Percentiles rank a stretch among this genome's conserved stretches.
These are phyloP conservation scores for Hydractinia echinata DNA, from an alignment of 30 jellyfish, hydroid and myxozoan genomes.

Conservation along the genomic window DNA sequence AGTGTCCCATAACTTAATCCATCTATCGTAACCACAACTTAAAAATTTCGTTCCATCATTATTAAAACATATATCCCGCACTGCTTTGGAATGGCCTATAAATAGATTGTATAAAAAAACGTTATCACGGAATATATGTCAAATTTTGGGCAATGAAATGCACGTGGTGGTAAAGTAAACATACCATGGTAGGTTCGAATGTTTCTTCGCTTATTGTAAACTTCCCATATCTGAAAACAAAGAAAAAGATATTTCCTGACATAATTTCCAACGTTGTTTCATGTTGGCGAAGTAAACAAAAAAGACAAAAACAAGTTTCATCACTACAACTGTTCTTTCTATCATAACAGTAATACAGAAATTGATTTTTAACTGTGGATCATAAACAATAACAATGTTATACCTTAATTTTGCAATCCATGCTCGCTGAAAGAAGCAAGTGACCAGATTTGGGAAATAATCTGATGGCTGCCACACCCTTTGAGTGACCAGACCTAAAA, in stretches of 20 bases:
- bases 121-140: too few relatives aligned
- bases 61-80: slow-evolving; percentile 93
- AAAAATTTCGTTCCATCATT: slow-evolving; percentile 95
- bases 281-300: too few relatives aligned
- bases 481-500: slow-evolving; percentile 94
- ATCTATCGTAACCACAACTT: slow-evolving; percentile 97
- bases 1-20: slow-evolving; percentile 99
- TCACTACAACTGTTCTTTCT: too few relatives aligned
- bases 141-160: too few relatives aligned
- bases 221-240: slow-evolving; percentile 88
- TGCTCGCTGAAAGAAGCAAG: slow-evolving; percentile 82
- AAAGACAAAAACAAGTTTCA: too few relatives aligned
- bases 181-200: slow-evolving; percentile 86
- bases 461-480: slow-evolving; percentile 96
- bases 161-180: not conserved
- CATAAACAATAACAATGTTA: not conserved
- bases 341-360: too few relatives aligned
- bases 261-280: too few relatives aligned
- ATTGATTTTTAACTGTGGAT: too few relatives aligned
- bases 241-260: too few relatives aligned
- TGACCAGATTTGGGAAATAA: slow-evolving; percentile 96
- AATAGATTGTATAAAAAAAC: not conserved
- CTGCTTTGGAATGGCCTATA: slow-evolving; percentile 94
- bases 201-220: slow-evolving; percentile 71
- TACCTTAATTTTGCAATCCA: slow-evolving; percentile 96